Percentiles rank a stretch among this genome's conserved stretches.
These are phyloP conservation scores for Mesitornis unicolor DNA, from an alignment of 2,113 vertebrate genomes.

Conservation along the genomic window DNA sequence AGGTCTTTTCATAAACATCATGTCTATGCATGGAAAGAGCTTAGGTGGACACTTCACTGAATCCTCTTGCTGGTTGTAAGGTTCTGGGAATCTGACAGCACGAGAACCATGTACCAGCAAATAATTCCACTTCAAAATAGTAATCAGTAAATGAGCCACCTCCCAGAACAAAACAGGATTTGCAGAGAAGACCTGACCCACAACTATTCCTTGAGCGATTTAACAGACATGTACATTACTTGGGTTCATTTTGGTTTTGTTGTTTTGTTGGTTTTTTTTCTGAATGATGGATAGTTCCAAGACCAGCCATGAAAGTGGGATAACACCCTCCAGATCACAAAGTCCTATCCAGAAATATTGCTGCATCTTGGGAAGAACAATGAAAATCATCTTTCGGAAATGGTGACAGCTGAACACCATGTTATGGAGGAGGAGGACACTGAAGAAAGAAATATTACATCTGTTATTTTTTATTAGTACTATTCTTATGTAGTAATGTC, in stretches of 20 bases:
- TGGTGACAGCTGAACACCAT: not conserved
- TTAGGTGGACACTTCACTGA: not conserved
- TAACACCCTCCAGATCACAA: not conserved
- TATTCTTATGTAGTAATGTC: not conserved
- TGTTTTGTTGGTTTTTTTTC: too few relatives aligned
- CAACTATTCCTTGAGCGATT: not conserved
- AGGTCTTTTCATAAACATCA: not conserved
- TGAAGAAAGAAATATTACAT: not conserved
- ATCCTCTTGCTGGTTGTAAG: not conserved
- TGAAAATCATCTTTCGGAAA: not conserved
- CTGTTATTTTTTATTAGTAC: not conserved
- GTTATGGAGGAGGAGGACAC: not conserved
- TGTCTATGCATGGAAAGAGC: not conserved
- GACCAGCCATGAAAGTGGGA: not conserved
- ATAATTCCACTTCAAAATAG: not conserved
- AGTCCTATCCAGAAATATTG: not conserved
- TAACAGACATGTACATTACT: accelerated
- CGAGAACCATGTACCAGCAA: not conserved
- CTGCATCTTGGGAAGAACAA: not conserved
- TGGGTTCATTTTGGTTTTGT: not conserved
- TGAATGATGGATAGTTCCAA: not conserved
- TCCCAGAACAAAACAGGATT: not conserved
- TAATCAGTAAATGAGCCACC: not conserved
- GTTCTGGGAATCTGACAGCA: not conserved
- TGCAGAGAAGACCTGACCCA: not conserved